These are phyloP conservation scores for Penaeus vannamei DNA, from an alignment of 1,140 invertebrate genomes.

Conservation along the genomic window DNA sequence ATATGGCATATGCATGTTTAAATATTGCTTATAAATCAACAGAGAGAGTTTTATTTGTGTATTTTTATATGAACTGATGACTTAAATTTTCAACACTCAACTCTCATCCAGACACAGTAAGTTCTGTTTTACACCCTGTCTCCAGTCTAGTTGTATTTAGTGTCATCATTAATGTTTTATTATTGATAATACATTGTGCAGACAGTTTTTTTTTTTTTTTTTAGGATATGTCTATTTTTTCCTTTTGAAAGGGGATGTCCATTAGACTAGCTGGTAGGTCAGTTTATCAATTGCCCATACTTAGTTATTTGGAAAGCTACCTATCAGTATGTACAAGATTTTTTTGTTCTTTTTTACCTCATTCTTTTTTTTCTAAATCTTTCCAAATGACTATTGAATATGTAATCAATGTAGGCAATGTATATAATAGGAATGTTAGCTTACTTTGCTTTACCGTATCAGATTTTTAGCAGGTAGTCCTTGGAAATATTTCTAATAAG, in stretches of 20 bases:
- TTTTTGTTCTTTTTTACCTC: no score
- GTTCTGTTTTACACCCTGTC: constrained; percentile 20
- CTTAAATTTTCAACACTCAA: background rate
- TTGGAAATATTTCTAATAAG: no score
- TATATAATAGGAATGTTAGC: no score
- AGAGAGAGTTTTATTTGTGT: background rate
- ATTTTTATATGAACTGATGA: background rate
- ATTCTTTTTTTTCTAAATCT: no score
- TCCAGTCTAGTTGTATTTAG: constrained; percentile 6
- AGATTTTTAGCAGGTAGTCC: no score
- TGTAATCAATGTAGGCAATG: no score
- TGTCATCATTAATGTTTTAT: constrained; percentile 39
- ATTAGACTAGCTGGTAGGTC: constrained; percentile 45
- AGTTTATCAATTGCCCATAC: no score
- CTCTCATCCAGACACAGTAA: constrained; percentile 23
- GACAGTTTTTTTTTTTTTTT: background rate
- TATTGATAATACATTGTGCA: constrained; percentile 21
- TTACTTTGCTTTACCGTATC: no score
- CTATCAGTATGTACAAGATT: no score
- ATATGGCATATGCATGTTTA: no score
- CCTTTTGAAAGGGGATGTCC: constrained; percentile 49
- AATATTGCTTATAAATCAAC: background rate
- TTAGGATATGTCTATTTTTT: background rate
- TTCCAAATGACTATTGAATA: no score
- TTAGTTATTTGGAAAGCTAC: no score